Percentiles rank a stretch among this genome's conserved stretches.
These are phyloP conservation scores for Nesidiocoris tenuis DNA, from an alignment of 2,888 invertebrate species.

Conservation along the genomic window DNA sequence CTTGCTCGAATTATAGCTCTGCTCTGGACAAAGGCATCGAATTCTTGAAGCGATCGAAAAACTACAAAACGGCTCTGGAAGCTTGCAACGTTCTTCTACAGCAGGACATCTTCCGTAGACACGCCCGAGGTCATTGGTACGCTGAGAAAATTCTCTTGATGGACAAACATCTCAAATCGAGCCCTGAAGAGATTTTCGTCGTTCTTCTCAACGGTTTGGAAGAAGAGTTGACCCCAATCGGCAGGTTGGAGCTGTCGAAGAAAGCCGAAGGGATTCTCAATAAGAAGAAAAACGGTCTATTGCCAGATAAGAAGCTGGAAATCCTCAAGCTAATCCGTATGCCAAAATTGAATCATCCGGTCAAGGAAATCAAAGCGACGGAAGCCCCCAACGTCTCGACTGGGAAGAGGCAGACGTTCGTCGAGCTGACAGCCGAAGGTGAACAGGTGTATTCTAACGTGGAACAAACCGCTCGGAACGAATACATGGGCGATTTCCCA, in stretches of 20 bases:
- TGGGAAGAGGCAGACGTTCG: constrained; percentile 23
- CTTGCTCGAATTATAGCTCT: constrained; percentile 24
- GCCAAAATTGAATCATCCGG: constrained; percentile 1
- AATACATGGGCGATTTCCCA: constrained; percentile 21
- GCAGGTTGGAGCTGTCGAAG: constrained; percentile 17
- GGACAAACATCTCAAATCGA: constrained; percentile 26
- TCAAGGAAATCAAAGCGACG: constrained; percentile 20
- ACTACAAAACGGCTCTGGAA: not conserved
- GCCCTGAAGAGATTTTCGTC: constrained; percentile 4
- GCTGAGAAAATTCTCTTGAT: constrained; percentile 25
- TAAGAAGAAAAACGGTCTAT: constrained; percentile 22
- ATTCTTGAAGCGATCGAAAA: constrained; percentile 21
- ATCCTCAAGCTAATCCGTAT: constrained; percentile 3
- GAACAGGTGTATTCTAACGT: constrained; percentile 22
- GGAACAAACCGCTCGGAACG: constrained; percentile 23
- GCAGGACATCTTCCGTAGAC: constrained; percentile 17
- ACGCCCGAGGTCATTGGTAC: constrained; percentile 31
- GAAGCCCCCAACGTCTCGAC: constrained; percentile 28
- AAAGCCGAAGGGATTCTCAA: constrained; percentile 29
- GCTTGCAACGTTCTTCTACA: constrained; percentile 18
- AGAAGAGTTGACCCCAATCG: constrained; percentile 19
- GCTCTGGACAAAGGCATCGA: constrained; percentile 22
- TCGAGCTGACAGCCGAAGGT: constrained; percentile 15
- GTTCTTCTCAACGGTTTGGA: constrained; percentile 11
- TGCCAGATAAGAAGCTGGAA: constrained; percentile 2